Percentiles rank a stretch among this genome's conserved stretches.
These are phyloP conservation scores for Scomber scombrus DNA, from an alignment of 2,113 vertebrate species.

Conservation along the genomic window DNA sequence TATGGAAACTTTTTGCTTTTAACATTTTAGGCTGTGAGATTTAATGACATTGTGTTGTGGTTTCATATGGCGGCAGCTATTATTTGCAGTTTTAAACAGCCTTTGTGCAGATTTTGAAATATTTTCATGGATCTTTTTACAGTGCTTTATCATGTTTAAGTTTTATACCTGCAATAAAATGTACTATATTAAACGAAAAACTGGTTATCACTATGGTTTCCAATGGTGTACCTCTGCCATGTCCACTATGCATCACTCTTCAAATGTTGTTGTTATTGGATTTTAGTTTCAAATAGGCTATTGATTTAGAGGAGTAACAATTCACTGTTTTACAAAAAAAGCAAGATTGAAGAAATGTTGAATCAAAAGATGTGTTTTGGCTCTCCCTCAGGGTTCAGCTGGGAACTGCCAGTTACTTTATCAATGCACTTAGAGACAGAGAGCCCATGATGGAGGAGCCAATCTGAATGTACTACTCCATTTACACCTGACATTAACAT, in stretches of 20 bases:
- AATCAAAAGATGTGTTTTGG: too few species aligned
- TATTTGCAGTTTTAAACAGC: background rate
- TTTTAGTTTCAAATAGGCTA: too few species aligned
- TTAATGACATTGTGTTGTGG: background rate
- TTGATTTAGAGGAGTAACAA: background rate
- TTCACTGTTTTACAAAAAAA: background rate
- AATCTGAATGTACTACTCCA: too few species aligned
- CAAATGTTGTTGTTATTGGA: too few species aligned
- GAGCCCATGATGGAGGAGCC: background rate
- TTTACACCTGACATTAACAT: too few species aligned
- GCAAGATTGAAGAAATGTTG: background rate
- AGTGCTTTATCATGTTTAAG: background rate
- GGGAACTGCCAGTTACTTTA: background rate
- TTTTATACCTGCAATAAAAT: slow-evolving; percentile 41
- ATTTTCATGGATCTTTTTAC: background rate
- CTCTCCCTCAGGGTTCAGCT: too few species aligned
- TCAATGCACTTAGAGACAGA: slow-evolving; percentile 16
- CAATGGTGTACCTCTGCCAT: too few species aligned
- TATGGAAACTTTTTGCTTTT: background rate
- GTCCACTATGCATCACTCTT: too few species aligned
- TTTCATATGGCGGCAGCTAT: background rate
- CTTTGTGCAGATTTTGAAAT: slow-evolving; percentile 1
- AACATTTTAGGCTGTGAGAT: background rate
- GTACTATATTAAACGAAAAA: background rate
- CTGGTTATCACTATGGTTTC: background rate